phyloP scores from a whole-genome alignment of 1,140 invertebrate genomes.

The Trachelipus rathkii region DNA sequence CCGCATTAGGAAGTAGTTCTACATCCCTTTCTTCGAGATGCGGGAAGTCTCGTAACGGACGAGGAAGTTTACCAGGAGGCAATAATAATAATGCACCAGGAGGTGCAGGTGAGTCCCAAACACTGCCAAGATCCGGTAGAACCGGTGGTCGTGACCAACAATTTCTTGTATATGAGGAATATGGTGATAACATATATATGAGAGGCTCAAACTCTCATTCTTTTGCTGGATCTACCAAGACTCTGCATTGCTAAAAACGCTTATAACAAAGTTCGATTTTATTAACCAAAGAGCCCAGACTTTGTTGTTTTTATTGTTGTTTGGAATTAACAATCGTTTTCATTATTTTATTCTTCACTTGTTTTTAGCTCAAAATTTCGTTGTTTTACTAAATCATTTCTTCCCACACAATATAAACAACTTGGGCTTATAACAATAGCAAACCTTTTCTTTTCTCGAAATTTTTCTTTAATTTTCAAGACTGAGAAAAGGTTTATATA shows the following conservation, averaged over 20 bases:
- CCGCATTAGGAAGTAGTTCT: constrained; percentile 16
- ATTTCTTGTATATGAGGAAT: constrained; percentile 21
- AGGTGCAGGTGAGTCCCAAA: constrained; percentile 16
- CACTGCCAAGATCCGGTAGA: constrained; percentile 20
- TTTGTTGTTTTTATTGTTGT: too few relatives aligned
- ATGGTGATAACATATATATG: constrained; percentile 19
- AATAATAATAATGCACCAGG: constrained; percentile 21
- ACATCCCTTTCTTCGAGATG: not conserved
- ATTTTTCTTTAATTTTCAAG: too few relatives aligned
- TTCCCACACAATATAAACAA: not conserved
- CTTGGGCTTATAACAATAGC: not conserved
- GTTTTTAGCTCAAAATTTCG: too few relatives aligned
- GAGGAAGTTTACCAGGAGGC: constrained; percentile 13
- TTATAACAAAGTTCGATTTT: not conserved
- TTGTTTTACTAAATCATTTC: not conserved
- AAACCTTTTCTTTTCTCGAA: too few relatives aligned
- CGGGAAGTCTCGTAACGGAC: constrained; percentile 12
- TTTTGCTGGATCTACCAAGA: constrained; percentile 27
- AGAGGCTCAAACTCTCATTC: constrained; percentile 19
- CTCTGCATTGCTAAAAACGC: constrained; percentile 28
- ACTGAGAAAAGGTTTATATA: too few relatives aligned
- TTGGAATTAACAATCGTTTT: not conserved
- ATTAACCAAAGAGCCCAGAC: not conserved
- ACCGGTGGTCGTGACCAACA: constrained; percentile 18
- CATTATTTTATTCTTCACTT: too few relatives aligned